phyloP scores from a whole-genome alignment of 2,113 vertebrate species.

The Phalacrocorax pelagicus region DNA sequence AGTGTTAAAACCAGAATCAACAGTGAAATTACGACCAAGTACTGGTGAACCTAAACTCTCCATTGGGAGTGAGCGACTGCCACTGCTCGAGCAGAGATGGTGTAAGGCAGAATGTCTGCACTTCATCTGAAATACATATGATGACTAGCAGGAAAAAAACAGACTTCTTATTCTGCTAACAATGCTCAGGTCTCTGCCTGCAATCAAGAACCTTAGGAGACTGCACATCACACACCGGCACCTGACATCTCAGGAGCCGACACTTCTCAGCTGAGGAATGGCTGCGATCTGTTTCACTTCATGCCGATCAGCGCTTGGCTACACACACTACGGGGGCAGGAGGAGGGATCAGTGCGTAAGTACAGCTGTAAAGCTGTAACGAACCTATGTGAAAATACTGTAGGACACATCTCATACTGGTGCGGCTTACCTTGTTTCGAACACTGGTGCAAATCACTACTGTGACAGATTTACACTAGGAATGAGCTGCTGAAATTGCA shows the following conservation, averaged over 20 bases:
- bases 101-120: background rate
- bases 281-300: background rate
- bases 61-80: background rate
- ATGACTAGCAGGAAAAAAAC: background rate
- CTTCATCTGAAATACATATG: background rate
- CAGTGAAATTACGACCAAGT: background rate
- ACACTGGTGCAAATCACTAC: background rate
- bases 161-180: background rate
- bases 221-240: background rate
- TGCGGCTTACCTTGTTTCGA: background rate
- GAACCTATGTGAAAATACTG: background rate
- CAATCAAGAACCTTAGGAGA: background rate
- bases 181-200: background rate
- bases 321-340: no score
- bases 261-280: background rate
- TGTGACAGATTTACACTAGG: background rate
- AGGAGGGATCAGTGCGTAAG: background rate
- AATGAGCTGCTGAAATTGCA: background rate
- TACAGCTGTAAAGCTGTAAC: background rate
- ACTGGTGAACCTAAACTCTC: background rate
- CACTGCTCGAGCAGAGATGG: background rate
- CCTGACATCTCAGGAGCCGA: background rate
- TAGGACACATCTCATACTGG: background rate
- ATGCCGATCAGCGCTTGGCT: background rate
- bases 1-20: background rate